phyloP scores from a whole-genome alignment of 2,113 vertebrate species.

The Pandion haliaetus region DNA sequence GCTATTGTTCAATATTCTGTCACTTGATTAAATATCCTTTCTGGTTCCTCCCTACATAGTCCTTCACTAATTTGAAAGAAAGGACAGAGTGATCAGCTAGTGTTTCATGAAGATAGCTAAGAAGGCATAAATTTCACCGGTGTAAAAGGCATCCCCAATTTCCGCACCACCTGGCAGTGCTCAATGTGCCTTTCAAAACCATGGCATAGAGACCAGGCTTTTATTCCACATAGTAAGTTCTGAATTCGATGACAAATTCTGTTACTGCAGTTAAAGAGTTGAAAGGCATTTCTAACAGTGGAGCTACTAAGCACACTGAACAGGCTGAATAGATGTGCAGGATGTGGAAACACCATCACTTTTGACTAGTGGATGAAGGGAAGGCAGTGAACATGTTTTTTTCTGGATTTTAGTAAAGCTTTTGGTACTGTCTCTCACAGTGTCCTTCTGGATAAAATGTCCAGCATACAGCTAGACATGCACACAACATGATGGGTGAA shows the following conservation, averaged over 20 bases:
- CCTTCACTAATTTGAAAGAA: neutral
- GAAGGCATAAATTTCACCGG: neutral
- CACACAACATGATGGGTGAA: neutral
- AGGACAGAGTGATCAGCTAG: neutral
- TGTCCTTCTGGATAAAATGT: neutral
- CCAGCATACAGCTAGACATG: neutral
- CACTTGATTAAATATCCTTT: conserved; percentile 14
- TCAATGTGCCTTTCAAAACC: neutral
- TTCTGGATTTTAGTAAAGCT: neutral
- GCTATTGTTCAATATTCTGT: neutral
- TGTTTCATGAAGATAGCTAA: neutral
- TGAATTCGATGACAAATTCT: neutral
- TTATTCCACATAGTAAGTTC: neutral
- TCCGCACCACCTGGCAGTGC: neutral
- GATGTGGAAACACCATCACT: neutral
- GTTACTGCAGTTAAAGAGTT: neutral
- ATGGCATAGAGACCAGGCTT: neutral
- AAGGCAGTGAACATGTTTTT: neutral
- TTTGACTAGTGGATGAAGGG: neutral
- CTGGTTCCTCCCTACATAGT: neutral
- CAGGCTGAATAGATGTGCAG: neutral
- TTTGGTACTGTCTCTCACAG: neutral
- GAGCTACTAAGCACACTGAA: neutral
- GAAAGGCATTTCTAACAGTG: neutral
- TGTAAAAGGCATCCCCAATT: neutral